These are phyloP conservation scores for Ennomos quercinarius DNA, from an alignment of 2,888 invertebrate genomes.

Conservation along the genomic window DNA sequence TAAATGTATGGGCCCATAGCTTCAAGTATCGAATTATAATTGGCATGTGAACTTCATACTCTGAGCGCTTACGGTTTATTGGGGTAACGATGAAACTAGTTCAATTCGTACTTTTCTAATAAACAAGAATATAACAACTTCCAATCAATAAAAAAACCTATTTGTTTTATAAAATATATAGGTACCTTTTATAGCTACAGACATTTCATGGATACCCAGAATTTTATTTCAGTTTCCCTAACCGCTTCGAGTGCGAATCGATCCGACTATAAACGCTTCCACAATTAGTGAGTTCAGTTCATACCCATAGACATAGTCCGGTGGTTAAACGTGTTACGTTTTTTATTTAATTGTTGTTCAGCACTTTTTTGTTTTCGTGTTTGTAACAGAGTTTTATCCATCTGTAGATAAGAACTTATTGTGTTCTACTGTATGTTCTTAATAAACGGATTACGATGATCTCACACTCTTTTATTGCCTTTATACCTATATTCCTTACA, in stretches of 20 bases:
- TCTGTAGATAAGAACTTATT: constrained; percentile 70
- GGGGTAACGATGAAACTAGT: not conserved
- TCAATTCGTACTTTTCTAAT: no score
- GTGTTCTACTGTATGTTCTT: constrained; percentile 74
- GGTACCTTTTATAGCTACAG: no score
- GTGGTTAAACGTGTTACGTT: constrained; percentile 53
- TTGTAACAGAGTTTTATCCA: constrained; percentile 81
- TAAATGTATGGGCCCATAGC: constrained; percentile 2
- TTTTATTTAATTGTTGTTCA: constrained; percentile 80
- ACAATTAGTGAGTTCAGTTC: constrained; percentile 7
- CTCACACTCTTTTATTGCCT: constrained; percentile 47
- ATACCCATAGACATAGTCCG: constrained; percentile 19
- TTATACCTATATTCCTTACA: constrained; percentile 12
- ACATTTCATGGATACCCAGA: no score
- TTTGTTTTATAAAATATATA: no score
- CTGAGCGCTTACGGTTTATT: not conserved
- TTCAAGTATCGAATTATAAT: constrained; percentile 5
- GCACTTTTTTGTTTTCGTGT: constrained; percentile 77
- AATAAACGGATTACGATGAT: constrained; percentile 77
- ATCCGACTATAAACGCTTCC: not conserved
- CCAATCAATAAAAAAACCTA: no score
- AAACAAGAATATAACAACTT: no score
- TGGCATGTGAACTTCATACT: constrained; percentile 4
- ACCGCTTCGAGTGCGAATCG: constrained; percentile 1
- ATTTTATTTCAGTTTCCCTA: not conserved